phyloP scores from a whole-genome alignment of 2,797 vertebrate species.

The Pelobates cultripes region DNA sequence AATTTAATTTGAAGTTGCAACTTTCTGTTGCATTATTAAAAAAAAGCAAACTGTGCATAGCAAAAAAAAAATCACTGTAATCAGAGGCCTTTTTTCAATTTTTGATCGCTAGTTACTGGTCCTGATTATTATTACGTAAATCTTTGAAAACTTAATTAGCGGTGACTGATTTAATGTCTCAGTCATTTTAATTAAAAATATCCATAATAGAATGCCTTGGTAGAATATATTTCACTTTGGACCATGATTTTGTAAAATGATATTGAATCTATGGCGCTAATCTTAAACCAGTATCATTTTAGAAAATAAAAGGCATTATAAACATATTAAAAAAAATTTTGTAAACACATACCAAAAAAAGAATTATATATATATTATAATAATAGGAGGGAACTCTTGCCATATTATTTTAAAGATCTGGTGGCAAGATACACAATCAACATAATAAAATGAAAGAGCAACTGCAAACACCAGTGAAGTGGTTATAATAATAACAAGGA shows the following conservation, averaged over 20 bases:
- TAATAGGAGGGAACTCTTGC: no score
- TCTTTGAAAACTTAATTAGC: not conserved
- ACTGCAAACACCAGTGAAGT: no score
- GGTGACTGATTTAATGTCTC: not conserved
- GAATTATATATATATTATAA: no score
- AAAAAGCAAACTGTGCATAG: not conserved
- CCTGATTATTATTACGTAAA: not conserved
- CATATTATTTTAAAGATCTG: no score
- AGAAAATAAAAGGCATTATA: no score
- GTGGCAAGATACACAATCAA: no score
- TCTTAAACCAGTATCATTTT: no score
- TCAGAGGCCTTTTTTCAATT: not conserved
- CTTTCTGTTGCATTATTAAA: constrained; percentile 16
- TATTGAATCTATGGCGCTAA: not conserved
- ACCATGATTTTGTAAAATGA: not conserved
- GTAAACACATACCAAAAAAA: no score
- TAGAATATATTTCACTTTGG: not conserved
- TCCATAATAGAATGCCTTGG: not conserved
- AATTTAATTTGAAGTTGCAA: not conserved
- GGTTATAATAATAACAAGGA: no score
- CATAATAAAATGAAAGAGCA: no score
- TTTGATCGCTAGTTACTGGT: not conserved
- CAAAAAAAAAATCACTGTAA: not conserved
- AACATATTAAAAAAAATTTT: no score
- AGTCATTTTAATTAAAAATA: not conserved